These are phyloP conservation scores for Dasypolia templi DNA, from an alignment of 2,888 invertebrate genomes.

Conservation along the genomic window DNA sequence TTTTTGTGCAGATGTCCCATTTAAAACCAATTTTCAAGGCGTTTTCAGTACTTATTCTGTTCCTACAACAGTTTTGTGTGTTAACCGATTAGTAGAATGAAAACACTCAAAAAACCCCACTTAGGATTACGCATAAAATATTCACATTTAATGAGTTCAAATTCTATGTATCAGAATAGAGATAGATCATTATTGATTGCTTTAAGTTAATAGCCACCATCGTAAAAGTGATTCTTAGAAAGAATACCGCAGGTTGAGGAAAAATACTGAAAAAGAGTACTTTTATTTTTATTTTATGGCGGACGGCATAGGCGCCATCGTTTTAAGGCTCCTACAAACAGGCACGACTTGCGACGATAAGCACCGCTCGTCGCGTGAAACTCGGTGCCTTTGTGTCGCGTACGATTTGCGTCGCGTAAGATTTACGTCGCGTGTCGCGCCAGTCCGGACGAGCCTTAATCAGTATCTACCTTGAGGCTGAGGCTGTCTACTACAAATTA, in stretches of 20 bases:
- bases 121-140: conserved; percentile 12
- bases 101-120: conserved; percentile 4
- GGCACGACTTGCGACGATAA: no score
- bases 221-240: conserved; percentile 44
- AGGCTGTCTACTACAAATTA: no score
- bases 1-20: background rate
- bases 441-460: no score
- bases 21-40: background rate
- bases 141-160: conserved; percentile 27
- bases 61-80: background rate
- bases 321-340: no score
- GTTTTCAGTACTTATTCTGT: conserved; percentile 1
- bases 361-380: no score
- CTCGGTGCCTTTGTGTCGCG: no score
- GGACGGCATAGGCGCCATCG: background rate
- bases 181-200: conserved; percentile 50
- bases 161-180: conserved; percentile 26
- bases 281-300: background rate
- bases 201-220: conserved; percentile 20
- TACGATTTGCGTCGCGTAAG: no score
- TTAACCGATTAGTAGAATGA: conserved; percentile 15
- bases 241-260: conserved; percentile 27
- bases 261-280: conserved; percentile 15
- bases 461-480: no score
- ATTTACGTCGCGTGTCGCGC: no score